Evolutionary conservation across 2,797 vertebrate species (phyloP), one percentile per base, ranked within the genome.

Genomic region (Neoniphon sammara): DNA sequence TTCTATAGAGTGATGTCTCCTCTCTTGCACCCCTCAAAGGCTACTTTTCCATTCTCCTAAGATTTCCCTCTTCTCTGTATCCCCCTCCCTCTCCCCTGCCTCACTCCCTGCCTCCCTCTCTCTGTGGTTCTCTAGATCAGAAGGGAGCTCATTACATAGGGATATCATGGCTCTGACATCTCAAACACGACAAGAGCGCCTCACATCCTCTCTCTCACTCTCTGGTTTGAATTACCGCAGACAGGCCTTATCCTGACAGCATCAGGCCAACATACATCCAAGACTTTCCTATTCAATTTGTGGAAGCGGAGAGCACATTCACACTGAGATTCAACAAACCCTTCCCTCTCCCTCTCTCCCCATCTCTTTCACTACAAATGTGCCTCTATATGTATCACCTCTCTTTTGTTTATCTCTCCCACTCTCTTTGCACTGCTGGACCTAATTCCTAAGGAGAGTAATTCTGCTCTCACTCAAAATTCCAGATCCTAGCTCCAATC

Each of bases 391-490:
- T 60, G 18, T 7, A 69, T 83, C 65, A 54, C 52, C 21, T 57
- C 7, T 63, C 46, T 59, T 50, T 73, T 49, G 23, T 21, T 15
- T 39, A 30, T 27, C 31, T 61, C 52, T 73, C 10, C 2, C 66
- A 82, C 34, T 30, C 67, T 70, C 46, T 42, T 73, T 73, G 73
- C 70, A 73, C 79, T 63, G 76, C 75, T 65, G 81, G 80, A 80
- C 77, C 50, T 76, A 83, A 88, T 87, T 91, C 82, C 81, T 78
- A 82, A 74, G 66, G 73, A 85, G 76, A 88, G 86, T 84, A 82
- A 92, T 92, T 91, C 89, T 76, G 67, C 87, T 85, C 85, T 90
- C 83, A 70, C 85, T 92, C 81, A 81, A 68, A 90, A 92, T 89
- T 93, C 86, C 85, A 91, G 76, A 93, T 90, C 80, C 85, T 58